Evolutionary conservation across 2,113 vertebrate genomes (phyloP).

Genomic region (Rostratula benghalensis): DNA sequence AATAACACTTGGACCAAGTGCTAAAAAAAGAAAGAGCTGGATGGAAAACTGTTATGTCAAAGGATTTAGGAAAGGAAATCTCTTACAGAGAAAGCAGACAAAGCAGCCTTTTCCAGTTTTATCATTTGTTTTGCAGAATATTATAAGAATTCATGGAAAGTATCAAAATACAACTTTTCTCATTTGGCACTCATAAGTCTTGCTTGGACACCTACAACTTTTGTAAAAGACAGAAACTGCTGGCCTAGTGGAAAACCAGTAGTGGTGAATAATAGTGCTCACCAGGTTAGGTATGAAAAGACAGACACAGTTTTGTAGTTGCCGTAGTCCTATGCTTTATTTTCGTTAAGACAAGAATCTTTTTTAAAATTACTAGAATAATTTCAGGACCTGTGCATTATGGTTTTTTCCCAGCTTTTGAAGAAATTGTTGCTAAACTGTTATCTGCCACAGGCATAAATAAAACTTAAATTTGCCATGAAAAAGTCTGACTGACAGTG

Average conservation of each 20-base stretch:
- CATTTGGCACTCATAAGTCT: neutral
- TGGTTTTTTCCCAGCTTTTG: neutral
- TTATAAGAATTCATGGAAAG: no score
- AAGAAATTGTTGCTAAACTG: neutral
- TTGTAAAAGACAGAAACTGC: no score
- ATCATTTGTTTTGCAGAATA: neutral
- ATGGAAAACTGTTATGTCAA: neutral
- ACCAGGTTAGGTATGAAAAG: neutral
- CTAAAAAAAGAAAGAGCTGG: neutral
- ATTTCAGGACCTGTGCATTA: neutral
- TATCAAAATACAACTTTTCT: neutral
- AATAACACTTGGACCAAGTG: neutral
- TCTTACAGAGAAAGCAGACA: neutral
- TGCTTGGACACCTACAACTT: no score
- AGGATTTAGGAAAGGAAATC: neutral
- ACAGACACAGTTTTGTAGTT: neutral
- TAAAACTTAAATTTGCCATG: neutral
- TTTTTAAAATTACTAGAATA: neutral
- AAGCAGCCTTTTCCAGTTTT: neutral
- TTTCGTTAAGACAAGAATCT: neutral
- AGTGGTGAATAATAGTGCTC: no score
- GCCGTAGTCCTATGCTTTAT: neutral
- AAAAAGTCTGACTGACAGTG: neutral
- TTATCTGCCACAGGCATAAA: neutral
- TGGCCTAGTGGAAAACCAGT: neutral